Percentiles rank a stretch among this genome's conserved stretches.
Evolutionary conservation across 2,113 vertebrate genomes (phyloP).

Genomic region (Phyllostomus hastatus): DNA sequence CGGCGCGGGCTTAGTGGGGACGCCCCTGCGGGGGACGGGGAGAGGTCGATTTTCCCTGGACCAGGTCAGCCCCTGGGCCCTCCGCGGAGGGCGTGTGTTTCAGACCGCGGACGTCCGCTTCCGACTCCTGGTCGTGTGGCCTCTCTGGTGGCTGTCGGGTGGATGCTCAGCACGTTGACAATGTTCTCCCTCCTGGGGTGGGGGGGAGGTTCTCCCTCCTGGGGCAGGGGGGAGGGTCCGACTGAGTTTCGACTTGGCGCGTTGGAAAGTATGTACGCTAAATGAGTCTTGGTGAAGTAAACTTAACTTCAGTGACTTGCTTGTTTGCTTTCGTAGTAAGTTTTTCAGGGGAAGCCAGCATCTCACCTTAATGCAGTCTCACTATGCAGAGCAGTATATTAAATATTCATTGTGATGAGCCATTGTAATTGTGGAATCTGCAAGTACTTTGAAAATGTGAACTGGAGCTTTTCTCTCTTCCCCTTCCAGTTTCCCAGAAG

Average conservation of each 20-base stretch:
- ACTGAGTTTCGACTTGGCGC: neutral
- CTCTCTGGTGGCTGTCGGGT: neutral
- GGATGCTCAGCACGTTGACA: neutral
- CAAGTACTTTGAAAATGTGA: conserved; percentile 25
- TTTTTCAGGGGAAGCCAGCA: neutral
- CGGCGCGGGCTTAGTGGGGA: neutral
- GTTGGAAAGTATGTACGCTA: neutral
- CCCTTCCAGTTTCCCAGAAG: neutral
- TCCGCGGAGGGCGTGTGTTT: neutral
- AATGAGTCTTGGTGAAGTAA: neutral
- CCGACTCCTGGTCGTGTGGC: neutral
- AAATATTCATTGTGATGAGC: neutral
- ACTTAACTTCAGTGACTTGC: neutral
- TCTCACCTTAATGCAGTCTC: neutral
- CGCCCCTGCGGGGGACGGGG: neutral
- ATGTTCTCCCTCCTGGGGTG: neutral
- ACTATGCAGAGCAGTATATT: neutral
- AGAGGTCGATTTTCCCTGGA: neutral
- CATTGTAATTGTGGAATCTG: neutral
- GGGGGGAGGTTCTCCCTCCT: neutral
- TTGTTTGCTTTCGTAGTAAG: neutral
- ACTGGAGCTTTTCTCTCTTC: neutral
- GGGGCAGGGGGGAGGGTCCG: neutral
- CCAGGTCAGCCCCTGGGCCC: neutral
- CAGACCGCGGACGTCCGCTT: neutral